These are phyloP conservation scores for Darevskia mixta DNA, from an alignment of 2,797 vertebrate genomes.

Conservation along the genomic window DNA sequence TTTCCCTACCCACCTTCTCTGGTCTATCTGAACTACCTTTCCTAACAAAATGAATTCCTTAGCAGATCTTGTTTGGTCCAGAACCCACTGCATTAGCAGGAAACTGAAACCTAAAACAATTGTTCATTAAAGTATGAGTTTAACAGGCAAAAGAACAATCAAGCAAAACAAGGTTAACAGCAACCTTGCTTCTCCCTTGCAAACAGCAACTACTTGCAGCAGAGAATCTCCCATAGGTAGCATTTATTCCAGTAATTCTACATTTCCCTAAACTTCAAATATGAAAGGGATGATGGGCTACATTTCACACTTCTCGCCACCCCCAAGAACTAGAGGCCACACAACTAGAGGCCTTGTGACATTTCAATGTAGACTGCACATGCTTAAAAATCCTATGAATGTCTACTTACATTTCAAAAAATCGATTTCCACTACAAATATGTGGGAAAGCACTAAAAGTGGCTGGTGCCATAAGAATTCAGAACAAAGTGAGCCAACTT, in stretches of 20 bases:
- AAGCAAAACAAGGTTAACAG: neutral
- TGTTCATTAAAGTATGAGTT: neutral
- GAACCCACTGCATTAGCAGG: neutral
- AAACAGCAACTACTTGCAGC: neutral
- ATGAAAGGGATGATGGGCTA: neutral
- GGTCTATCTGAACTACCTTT: neutral
- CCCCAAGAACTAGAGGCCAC: no score
- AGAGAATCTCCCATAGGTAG: neutral
- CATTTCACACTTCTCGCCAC: neutral
- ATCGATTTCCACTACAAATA: neutral
- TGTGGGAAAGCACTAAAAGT: neutral
- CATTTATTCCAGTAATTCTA: neutral
- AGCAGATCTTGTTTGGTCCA: neutral
- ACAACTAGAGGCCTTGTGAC: neutral
- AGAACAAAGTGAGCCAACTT: neutral
- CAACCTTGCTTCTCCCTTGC: neutral
- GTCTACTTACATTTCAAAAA: neutral
- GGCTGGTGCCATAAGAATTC: neutral
- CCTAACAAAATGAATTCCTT: neutral
- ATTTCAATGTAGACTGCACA: neutral
- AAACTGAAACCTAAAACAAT: neutral
- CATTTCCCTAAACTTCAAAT: neutral
- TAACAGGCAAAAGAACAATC: neutral
- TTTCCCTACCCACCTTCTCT: neutral
- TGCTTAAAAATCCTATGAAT: neutral